Evolutionary conservation across 2,113 vertebrate genomes (phyloP), one percentile per base, ranked within the genome.

Genomic region (Oophaga pumilio): DNA sequence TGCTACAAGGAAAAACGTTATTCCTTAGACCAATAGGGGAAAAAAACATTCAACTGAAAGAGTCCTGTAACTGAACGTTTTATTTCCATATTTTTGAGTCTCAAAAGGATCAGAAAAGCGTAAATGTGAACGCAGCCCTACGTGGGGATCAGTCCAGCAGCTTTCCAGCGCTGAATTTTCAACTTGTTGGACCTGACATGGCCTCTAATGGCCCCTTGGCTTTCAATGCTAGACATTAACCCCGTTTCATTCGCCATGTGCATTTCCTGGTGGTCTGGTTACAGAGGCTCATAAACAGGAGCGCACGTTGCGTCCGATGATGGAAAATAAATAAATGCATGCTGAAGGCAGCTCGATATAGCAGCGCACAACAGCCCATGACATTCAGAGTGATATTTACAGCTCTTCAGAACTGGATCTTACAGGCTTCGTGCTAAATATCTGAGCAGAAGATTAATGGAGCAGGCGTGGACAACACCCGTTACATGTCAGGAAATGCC

Each of bases 391-490:
- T 20, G 1, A 74, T 74, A 50, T 50, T 50, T 74, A 50, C 43
- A 20, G 71, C 71, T 74, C 71, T 5, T 73, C 28, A 73, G 28
- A 43, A 43, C 14, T 73, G 18, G 71, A 22, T 74, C 49, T 74
- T 74, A 20, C 18, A 49, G 43, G 15, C 71, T 49, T 8, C 4
- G 71, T 49, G 1, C 71, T 20, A 73, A 73, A 73, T 73, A 53
- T 76, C 74, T 53, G 74, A 76, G 49, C 74, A 13, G 10, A 22
- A 59, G 78, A 64, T 82, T 50, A n/a, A 60, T 82, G 57, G 28
- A 82, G 10, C 17, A 22, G 56, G 18, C 15, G 43, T 7, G 28
- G 57, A 49, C 49, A 14, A 49, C 50, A 66, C 62, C 62, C 49
- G 6, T n/a, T 66, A 59, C 77, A 66, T 26, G 80, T 24, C 77